Conservation (phyloP, 2,113 vertebrate species). For the Fulica atra region DNA sequence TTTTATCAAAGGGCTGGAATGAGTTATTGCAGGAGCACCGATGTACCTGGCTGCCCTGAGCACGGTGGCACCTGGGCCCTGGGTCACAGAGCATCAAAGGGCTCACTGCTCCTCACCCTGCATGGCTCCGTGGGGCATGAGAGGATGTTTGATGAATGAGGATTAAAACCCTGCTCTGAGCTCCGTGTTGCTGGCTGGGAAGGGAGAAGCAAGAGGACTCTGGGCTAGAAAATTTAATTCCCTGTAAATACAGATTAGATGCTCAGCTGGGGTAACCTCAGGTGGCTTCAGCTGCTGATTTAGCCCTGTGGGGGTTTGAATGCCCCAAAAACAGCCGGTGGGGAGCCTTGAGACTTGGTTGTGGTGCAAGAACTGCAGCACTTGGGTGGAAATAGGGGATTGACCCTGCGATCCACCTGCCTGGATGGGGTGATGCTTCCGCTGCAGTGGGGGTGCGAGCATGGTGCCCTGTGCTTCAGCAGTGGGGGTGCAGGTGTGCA, state of each 20-base stretch:
- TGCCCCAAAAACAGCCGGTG: not conserved
- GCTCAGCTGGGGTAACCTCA: not conserved
- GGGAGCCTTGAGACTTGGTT: not conserved
- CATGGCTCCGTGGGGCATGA: accelerated
- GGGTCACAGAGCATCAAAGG: slow-evolving; percentile 6
- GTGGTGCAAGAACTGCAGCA: not conserved
- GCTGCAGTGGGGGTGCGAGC: accelerated
- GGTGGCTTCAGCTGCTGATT: not conserved
- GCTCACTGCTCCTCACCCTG: not conserved
- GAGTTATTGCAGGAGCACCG: not conserved
- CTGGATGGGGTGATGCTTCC: not conserved
- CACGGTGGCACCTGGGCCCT: not conserved
- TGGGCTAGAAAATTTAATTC: not conserved
- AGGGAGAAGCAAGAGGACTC: not conserved
- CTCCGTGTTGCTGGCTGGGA: not conserved
- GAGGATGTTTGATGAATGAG: not conserved
- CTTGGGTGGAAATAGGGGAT: not conserved
- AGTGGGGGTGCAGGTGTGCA: not conserved
- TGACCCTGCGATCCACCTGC: not conserved
- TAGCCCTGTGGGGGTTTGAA: not conserved
- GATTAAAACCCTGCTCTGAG: not conserved
- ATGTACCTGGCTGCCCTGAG: not conserved
- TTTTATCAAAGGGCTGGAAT: not conserved
- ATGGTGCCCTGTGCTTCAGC: not conserved
- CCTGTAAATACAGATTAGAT: slow-evolving; percentile 35